These are phyloP conservation scores for Coracopsis vasa DNA, from an alignment of 2,113 vertebrate genomes.

Conservation along the genomic window DNA sequence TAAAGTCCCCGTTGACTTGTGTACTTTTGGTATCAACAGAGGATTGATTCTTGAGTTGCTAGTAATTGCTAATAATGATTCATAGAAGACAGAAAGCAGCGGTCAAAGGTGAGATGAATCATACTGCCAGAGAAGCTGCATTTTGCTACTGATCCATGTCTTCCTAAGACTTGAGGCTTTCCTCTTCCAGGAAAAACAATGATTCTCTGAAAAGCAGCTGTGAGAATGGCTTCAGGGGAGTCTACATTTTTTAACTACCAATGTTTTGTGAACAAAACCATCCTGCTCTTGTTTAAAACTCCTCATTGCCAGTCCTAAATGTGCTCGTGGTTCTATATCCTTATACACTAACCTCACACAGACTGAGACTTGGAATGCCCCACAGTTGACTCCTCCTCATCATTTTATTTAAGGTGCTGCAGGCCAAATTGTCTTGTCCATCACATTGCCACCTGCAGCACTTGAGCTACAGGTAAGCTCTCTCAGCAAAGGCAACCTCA, in stretches of 20 bases:
- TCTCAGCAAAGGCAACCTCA: not conserved
- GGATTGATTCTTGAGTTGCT: not conserved
- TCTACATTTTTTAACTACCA: not conserved
- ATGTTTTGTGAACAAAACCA: not conserved
- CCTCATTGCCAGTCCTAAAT: not conserved
- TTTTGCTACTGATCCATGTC: not conserved
- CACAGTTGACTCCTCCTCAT: not conserved
- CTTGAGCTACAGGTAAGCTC: not conserved
- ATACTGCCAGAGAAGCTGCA: not conserved
- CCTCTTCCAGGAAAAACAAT: fast-evolving
- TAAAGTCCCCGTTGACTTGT: not conserved
- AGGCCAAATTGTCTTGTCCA: not conserved
- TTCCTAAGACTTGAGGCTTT: not conserved
- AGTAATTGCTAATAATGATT: constrained; percentile 19
- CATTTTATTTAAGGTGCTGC: not conserved
- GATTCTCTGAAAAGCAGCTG: not conserved
- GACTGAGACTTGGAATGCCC: not conserved
- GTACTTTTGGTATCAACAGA: not conserved
- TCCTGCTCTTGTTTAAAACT: not conserved
- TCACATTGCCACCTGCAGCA: not conserved
- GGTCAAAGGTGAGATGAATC: constrained; percentile 34
- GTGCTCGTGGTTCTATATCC: not conserved
- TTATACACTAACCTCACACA: not conserved
- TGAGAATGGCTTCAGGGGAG: not conserved
- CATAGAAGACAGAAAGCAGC: not conserved